These are phyloP conservation scores for Lophochroa leadbeateri DNA, from an alignment of 2,113 vertebrate species.

Conservation along the genomic window DNA sequence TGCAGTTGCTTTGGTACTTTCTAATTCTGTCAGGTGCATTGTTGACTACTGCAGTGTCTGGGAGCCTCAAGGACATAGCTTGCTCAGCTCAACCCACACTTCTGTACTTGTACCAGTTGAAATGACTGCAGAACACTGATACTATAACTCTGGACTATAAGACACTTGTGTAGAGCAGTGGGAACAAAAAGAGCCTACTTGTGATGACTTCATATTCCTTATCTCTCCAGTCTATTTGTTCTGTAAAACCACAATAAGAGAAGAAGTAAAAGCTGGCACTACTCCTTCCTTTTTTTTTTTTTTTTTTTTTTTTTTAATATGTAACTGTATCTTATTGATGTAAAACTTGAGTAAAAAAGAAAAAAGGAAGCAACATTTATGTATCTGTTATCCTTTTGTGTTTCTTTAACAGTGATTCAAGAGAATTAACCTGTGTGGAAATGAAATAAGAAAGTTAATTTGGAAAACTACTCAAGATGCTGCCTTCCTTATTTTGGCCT, in stretches of 20 bases:
- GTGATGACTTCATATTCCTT: neutral
- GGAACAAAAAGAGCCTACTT: neutral
- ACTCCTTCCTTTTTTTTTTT: neutral
- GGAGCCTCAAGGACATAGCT: neutral
- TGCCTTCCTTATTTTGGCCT: neutral
- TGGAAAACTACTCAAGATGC: neutral
- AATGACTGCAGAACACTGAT: neutral
- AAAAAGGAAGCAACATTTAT: neutral
- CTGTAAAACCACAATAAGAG: neutral
- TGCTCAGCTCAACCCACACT: neutral
- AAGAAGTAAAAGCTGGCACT: neutral
- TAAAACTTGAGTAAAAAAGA: neutral
- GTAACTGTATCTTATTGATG: neutral
- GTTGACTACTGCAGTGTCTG: neutral
- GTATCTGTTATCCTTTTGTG: neutral
- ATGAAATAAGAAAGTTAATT: neutral
- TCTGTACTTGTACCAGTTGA: neutral
- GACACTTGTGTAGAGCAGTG: neutral
- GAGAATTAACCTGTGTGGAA: neutral
- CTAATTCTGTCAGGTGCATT: neutral
- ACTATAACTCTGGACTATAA: neutral
- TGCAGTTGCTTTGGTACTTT: neutral
- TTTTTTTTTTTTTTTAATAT: neutral
- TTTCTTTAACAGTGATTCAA: neutral
- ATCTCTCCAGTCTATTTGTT: slow-evolving; percentile 4